Evolutionary conservation across 2,797 vertebrate species (phyloP).

Genomic region (Alfaro cultratus): DNA sequence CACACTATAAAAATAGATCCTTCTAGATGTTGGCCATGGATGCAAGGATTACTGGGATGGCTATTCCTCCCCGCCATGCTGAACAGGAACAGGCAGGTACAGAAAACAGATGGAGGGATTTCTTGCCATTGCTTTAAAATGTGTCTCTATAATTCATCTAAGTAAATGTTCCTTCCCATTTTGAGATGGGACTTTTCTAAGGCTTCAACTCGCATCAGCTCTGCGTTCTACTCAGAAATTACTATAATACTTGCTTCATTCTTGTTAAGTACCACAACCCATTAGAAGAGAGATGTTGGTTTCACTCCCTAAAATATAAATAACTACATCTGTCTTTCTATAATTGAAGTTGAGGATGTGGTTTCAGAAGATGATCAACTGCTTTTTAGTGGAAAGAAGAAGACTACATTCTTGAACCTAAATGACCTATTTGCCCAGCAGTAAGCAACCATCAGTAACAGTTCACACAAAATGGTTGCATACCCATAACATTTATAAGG

Average conservation of each 20-base stretch:
- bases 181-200: background rate
- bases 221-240: background rate
- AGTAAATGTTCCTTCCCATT: background rate
- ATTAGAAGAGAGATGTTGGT: background rate
- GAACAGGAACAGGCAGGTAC: background rate
- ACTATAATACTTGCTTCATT: background rate
- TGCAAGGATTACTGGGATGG: background rate
- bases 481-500: conserved; percentile 11
- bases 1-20: background rate
- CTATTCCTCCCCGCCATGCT: background rate
- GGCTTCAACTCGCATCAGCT: background rate
- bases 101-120: background rate
- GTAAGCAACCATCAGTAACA: background rate
- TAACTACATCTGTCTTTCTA: background rate
- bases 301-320: background rate
- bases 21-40: background rate
- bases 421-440: conserved; percentile 3
- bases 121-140: background rate
- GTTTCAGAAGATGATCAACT: background rate
- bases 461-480: conserved; percentile 4
- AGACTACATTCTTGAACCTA: background rate
- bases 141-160: background rate
- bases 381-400: background rate
- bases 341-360: background rate
- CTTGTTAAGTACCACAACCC: background rate